Conservation (phyloP, 2,113 vertebrate species). For the Castor canadensis region DNA sequence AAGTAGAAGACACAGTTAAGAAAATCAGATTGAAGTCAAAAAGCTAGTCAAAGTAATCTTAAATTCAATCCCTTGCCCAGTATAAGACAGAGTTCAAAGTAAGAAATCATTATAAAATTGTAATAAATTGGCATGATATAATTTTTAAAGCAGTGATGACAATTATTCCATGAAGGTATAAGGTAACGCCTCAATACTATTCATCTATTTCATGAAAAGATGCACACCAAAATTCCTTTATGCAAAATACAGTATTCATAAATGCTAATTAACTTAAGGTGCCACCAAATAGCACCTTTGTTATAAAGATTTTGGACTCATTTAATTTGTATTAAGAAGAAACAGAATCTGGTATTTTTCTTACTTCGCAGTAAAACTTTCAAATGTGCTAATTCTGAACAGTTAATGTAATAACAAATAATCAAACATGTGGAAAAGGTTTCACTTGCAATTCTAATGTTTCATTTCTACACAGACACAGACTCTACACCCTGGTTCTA, state of each 20-base stretch:
- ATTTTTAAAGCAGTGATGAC: background rate
- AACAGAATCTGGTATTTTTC: background rate
- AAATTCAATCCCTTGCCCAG: no score
- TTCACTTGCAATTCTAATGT: background rate
- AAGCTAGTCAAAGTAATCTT: background rate
- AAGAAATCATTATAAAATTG: background rate
- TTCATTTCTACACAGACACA: background rate
- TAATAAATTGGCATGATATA: background rate
- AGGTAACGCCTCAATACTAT: background rate
- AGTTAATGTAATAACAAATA: background rate
- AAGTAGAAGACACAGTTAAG: background rate
- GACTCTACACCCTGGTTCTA: slow-evolving; percentile 8
- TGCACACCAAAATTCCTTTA: background rate
- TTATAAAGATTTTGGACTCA: background rate
- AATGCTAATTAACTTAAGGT: background rate
- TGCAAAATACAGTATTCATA: background rate
- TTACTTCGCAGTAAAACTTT: background rate
- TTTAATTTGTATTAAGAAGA: background rate
- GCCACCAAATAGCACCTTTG: background rate
- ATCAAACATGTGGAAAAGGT: slow-evolving; percentile 16
- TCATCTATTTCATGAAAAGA: background rate
- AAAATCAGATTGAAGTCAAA: background rate
- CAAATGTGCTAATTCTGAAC: slow-evolving; percentile 17
- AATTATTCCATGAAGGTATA: slow-evolving; percentile 4
- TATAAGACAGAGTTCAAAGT: background rate